Conservation (phyloP, 2,797 vertebrate species). For the Notamacropus eugenii region DNA sequence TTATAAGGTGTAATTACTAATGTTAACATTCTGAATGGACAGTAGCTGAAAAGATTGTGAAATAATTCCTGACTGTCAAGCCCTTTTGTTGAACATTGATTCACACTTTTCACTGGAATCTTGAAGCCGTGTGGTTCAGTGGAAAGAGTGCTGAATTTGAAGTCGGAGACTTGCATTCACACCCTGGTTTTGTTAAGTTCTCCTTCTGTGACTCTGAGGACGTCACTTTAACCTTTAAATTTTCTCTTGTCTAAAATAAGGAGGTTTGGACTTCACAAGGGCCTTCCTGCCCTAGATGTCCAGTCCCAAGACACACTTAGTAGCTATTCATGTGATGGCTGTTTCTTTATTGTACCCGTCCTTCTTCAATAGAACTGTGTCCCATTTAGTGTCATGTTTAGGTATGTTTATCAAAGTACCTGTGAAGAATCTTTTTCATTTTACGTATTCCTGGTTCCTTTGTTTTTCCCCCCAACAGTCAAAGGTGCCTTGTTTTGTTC, state of each 20-base stretch:
- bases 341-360: constrained; percentile 23
- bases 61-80: constrained; percentile 46
- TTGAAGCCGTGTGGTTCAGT: constrained; percentile 37
- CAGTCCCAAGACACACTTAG: constrained; percentile 48
- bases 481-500: constrained; percentile 67
- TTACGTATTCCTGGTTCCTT: constrained; percentile 77
- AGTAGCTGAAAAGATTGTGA: constrained; percentile 39
- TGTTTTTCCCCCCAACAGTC: constrained; percentile 68
- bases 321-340: constrained; percentile 57
- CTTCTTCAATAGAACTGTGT: constrained; percentile 63
- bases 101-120: not conserved
- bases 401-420: constrained; percentile 71
- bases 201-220: not conserved
- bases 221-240: not conserved
- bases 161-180: not conserved
- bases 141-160: constrained; percentile 45
- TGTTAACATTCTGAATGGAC: constrained; percentile 30
- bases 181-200: not conserved
- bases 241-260: not conserved
- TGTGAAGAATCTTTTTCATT: constrained; percentile 73
- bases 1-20: constrained; percentile 48
- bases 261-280: not conserved
- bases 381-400: constrained; percentile 71
- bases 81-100: constrained; percentile 34
- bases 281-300: not conserved